Evolutionary conservation across 2,113 vertebrate species (phyloP).

Genomic region (Oceanites oceanicus): DNA sequence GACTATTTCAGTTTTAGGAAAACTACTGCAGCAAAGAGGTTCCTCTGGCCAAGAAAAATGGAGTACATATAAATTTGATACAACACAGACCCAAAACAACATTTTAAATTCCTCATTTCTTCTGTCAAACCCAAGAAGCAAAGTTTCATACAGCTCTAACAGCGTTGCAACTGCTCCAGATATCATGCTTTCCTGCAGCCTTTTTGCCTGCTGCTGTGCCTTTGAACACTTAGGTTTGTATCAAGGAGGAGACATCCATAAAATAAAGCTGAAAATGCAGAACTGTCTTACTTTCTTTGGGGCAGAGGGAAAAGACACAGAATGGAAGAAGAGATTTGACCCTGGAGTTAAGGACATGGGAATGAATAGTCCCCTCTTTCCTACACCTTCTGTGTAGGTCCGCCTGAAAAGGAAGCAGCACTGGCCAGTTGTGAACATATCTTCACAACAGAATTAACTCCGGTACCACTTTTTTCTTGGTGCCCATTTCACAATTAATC

Average conservation of each 20-base stretch:
- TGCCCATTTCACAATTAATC: not conserved
- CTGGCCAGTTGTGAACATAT: rapidly evolving
- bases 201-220: not conserved
- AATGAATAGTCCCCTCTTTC: not conserved
- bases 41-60: not conserved
- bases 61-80: not conserved
- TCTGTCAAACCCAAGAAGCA: not conserved
- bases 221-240: not conserved
- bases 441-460: not conserved
- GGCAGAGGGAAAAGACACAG: not conserved
- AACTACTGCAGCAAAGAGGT: not conserved
- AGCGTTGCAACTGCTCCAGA: not conserved
- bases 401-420: not conserved
- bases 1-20: not conserved
- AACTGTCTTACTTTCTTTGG: not conserved
- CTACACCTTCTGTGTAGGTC: not conserved
- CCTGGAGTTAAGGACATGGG: not conserved
- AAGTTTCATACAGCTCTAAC: not conserved
- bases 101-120: not conserved
- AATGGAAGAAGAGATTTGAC: not conserved
- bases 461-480: not conserved
- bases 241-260: not conserved
- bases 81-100: not conserved
- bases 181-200: not conserved
- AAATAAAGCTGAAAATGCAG: conserved; percentile 10